These are phyloP conservation scores for Physella acuta DNA, from an alignment of 1,140 invertebrate genomes.

Conservation along the genomic window DNA sequence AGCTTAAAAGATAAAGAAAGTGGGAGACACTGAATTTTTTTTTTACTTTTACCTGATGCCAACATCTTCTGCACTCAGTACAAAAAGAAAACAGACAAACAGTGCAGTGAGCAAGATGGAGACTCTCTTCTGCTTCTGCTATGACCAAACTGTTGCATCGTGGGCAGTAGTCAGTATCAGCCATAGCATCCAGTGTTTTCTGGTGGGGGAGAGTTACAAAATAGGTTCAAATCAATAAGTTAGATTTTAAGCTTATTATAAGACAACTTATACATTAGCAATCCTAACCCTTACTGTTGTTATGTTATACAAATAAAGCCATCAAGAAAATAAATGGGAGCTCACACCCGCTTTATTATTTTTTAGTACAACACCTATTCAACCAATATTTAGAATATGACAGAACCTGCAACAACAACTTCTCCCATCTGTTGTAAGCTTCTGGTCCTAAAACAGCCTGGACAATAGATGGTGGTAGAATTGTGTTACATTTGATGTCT, in stretches of 20 bases:
- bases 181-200: slow-evolving; percentile 44
- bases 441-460: slow-evolving; percentile 32
- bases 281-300: too few species aligned
- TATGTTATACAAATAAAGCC: too few species aligned
- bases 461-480: slow-evolving; percentile 35
- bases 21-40: too few species aligned
- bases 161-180: slow-evolving; percentile 45
- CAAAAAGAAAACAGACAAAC: slow-evolving; percentile 42
- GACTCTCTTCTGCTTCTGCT: slow-evolving; percentile 32
- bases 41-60: slow-evolving; percentile 51
- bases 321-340: too few species aligned
- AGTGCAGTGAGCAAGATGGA: slow-evolving; percentile 38
- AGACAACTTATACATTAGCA: too few species aligned
- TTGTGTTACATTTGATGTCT: slow-evolving; percentile 32
- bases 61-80: slow-evolving; percentile 36
- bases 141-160: slow-evolving; percentile 40
- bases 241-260: too few species aligned
- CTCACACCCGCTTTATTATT: too few species aligned
- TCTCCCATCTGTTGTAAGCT: slow-evolving; percentile 39
- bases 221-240: too few species aligned
- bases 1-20: too few species aligned
- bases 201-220: slow-evolving; percentile 27
- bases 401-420: slow-evolving; percentile 38
- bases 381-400: too few species aligned
- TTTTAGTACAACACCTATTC: too few species aligned